Base-by-base conservation (phyloP, 2,797 vertebrate genomes). In the Neosilurus mollespiculum region DNA sequence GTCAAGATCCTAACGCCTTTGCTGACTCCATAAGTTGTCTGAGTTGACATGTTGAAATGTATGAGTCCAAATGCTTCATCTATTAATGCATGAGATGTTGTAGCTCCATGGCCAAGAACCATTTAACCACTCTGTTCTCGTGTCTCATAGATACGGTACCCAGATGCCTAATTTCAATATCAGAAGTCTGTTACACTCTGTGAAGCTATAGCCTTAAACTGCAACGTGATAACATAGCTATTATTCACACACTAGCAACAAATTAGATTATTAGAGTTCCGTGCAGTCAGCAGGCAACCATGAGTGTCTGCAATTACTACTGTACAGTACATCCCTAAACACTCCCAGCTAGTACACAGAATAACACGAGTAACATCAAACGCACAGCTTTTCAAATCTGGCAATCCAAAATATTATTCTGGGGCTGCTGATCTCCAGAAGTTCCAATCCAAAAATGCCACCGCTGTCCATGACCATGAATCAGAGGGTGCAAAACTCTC, bases 21-120 rank as follows among this genome's bases (percentile, higher is more conserved):
- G 93, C 89, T 26, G 87, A 92, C 91, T 94, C 92, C 93, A 92
- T 90, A 88, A 90, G 86, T 90, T 85, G 77, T 92, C 90, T 90
- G 89, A 75, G 65, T 87, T 94, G 90, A 91, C 92, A 90, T 80
- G 90, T 87, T 91, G 88, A 88, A 80, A 72, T 15, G 20, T 15
- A 61, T 3, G 56, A 61, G 20, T 58, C 86, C 85, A 87, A 86
- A 82, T 87, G 61, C 80, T 81, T 34, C 73, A 84, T 90, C 90
- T 89, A 88, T 86, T 83, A 86, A 77, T 77, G 56, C 54, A 77
- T 77, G 56, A 77, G 89, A 78, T 82, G 84, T 81, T 18, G 15
- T 51, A 51, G 43, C 34, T 18, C 37, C 14, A 64, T 64, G 37
- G 22, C 15, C 24, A 22, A 64, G n/a, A 51, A 9, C 59, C 37